phyloP scores from a whole-genome alignment of 2,888 invertebrate species.

The Pandemis corylana region DNA sequence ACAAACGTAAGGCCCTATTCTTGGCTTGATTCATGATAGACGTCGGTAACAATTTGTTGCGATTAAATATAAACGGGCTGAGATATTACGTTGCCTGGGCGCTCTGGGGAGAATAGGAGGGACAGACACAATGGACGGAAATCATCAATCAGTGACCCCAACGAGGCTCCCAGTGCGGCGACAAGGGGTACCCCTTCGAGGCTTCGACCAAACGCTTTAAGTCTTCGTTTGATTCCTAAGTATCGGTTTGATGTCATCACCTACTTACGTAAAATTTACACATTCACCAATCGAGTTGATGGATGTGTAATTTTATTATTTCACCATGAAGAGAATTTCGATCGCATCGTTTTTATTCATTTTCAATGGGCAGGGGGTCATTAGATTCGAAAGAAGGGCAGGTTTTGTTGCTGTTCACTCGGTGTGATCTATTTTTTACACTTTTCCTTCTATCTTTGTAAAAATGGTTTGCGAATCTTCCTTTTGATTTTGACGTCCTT shows the following conservation, averaged over 20 bases:
- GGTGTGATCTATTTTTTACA: not conserved
- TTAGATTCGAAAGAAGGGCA: not conserved
- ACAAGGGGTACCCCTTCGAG: conserved; percentile 1
- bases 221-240: not conserved
- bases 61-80: conserved; percentile 54
- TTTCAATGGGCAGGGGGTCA: no score
- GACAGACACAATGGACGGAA: conserved; percentile 77
- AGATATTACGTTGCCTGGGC: conserved; percentile 47
- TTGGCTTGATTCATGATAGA: conserved; percentile 33
- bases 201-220: conserved; percentile 9
- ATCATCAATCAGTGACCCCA: conserved; percentile 70
- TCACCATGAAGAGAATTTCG: not conserved
- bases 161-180: not conserved
- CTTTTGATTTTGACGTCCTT: conserved; percentile 8
- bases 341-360: not conserved
- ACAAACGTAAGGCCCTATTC: conserved; percentile 27
- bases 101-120: conserved; percentile 62
- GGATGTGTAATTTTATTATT: not conserved
- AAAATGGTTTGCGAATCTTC: conserved; percentile 2
- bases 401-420: not conserved
- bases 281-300: not conserved
- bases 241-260: not conserved
- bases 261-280: not conserved
- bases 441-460: conserved; percentile 6
- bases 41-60: conserved; percentile 51